Conservation (phyloP, 2,888 invertebrate species). For the Xanthorhoe spadicearia region DNA sequence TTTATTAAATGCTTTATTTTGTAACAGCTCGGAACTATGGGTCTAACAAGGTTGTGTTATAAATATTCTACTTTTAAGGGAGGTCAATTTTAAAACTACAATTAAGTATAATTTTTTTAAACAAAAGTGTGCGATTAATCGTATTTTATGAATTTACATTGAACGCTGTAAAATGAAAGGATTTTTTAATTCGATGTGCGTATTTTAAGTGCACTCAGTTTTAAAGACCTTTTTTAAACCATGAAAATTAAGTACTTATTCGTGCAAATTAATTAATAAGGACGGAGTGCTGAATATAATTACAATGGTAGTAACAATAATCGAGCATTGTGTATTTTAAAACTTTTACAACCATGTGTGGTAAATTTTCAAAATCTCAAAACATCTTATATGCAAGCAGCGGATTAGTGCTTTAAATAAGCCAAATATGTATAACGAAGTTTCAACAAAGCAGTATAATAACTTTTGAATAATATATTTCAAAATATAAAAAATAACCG, state of each 20-base stretch:
- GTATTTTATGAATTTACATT: constrained; percentile 1
- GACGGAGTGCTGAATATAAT: constrained; percentile 77
- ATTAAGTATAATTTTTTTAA: constrained; percentile 19
- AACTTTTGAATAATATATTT: constrained; percentile 43
- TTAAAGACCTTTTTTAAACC: constrained; percentile 50
- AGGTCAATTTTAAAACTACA: constrained; percentile 9
- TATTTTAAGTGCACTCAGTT: constrained; percentile 37
- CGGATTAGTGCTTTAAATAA: constrained; percentile 28
- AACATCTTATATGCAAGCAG: constrained; percentile 53
- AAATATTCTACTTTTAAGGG: neutral
- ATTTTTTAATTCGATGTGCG: neutral
- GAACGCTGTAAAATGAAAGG: neutral
- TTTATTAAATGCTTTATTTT: constrained; percentile 59
- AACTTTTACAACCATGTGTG: neutral
- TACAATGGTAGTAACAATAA: constrained; percentile 42
- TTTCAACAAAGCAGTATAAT: constrained; percentile 22
- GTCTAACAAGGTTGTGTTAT: neutral
- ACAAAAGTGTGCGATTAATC: neutral
- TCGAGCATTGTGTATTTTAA: constrained; percentile 9
- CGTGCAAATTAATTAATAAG: constrained; percentile 67
- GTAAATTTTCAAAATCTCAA: constrained; percentile 11
- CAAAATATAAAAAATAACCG: constrained; percentile 46
- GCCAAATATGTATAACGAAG: constrained; percentile 27
- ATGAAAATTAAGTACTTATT: constrained; percentile 79
- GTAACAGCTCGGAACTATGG: constrained; percentile 24